Percentiles rank a stretch among this genome's conserved stretches.
These are phyloP conservation scores for Phenacoccus solenopsis DNA, from an alignment of 1,140 invertebrate genomes.

Conservation along the genomic window DNA sequence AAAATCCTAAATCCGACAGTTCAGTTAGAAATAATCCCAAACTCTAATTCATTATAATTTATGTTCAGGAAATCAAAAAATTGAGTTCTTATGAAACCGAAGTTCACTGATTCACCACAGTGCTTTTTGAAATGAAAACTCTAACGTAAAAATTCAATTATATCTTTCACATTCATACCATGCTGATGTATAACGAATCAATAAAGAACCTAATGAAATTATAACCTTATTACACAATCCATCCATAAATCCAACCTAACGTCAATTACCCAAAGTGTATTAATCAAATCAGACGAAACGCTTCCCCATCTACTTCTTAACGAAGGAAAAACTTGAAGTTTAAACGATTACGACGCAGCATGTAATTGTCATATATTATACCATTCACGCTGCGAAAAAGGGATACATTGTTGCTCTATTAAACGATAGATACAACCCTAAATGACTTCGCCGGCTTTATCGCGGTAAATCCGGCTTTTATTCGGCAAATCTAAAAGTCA, in stretches of 20 bases:
- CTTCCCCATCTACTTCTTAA: not conserved
- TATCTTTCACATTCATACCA: no score
- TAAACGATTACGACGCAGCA: not conserved
- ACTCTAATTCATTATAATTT: no score
- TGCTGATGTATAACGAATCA: no score
- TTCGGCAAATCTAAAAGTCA: constrained; percentile 1
- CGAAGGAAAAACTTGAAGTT: not conserved
- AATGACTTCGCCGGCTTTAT: not conserved
- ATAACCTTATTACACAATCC: no score
- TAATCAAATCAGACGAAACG: not conserved
- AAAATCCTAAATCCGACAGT: no score
- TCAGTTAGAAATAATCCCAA: no score
- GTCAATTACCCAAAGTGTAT: not conserved
- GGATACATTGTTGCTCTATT: not conserved
- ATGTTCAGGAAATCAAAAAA: no score
- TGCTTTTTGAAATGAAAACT: no score
- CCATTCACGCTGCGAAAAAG: not conserved
- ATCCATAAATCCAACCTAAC: not conserved
- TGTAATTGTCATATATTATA: not conserved
- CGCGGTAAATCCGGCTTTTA: not conserved
- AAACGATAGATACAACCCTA: not conserved
- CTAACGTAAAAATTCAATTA: no score
- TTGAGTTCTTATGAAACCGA: no score
- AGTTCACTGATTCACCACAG: no score
- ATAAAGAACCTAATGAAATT: no score